Evolutionary conservation across 2,888 invertebrate species (phyloP).

Genomic region (Eupithecia inturbata): DNA sequence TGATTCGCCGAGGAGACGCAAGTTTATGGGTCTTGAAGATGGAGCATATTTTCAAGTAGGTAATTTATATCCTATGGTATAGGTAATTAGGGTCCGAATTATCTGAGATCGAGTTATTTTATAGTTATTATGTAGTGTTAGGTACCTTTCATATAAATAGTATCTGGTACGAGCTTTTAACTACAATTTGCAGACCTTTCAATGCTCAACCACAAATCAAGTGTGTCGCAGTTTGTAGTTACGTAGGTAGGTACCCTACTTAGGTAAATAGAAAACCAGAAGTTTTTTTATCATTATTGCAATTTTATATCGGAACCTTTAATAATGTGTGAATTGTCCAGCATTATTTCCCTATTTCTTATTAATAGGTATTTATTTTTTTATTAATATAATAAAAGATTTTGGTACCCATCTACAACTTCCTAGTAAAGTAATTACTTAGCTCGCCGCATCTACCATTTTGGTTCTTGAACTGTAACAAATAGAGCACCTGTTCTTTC

Average conservation of each 20-base stretch:
- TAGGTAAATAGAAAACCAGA: background rate
- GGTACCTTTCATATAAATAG: background rate
- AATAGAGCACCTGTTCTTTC: too few species aligned
- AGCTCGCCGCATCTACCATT: too few species aligned
- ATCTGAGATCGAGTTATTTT: background rate
- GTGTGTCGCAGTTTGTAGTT: background rate
- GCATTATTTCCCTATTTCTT: too few species aligned
- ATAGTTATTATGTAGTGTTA: background rate
- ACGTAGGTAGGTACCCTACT: background rate
- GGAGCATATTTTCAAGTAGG: constrained; percentile 43
- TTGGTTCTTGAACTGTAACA: too few species aligned
- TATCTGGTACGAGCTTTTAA: background rate
- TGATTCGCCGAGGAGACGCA: constrained; percentile 74
- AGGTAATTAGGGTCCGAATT: background rate
- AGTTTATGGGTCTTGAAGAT: constrained; percentile 74
- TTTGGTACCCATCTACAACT: too few species aligned
- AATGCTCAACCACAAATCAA: too few species aligned
- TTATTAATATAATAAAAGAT: too few species aligned
- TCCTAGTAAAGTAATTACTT: too few species aligned
- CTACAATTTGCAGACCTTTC: background rate
- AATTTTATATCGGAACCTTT: background rate
- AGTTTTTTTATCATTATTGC: background rate
- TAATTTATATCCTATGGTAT: background rate
- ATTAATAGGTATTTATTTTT: too few species aligned
- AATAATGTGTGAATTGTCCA: too few species aligned